These are phyloP conservation scores for Meiosimyza decipiens DNA, from an alignment of 2,888 invertebrate species.

Conservation along the genomic window DNA sequence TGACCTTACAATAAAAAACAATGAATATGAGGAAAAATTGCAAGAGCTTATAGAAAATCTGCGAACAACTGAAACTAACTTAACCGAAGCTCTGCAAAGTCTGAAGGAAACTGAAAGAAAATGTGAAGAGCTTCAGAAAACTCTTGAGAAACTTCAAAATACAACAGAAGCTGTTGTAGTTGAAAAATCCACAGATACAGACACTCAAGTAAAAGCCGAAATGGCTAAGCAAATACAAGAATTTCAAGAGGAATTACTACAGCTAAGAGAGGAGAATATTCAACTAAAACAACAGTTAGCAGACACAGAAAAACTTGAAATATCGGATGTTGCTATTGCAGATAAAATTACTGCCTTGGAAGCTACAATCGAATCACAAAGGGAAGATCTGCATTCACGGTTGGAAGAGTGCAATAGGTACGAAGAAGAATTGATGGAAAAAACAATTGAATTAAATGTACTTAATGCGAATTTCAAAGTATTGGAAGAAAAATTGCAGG, in stretches of 20 bases:
- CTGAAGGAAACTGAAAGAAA: constrained; percentile 38
- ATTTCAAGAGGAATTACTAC: constrained; percentile 47
- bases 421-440: constrained; percentile 69
- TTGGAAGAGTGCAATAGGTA: constrained; percentile 70
- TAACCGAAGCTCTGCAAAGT: constrained; percentile 64
- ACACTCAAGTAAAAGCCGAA: constrained; percentile 55
- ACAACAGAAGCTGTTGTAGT: constrained; percentile 23
- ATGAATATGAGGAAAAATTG: constrained; percentile 64
- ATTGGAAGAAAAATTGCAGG: constrained; percentile 63
- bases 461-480: constrained; percentile 66
- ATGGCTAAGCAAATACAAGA: constrained; percentile 60
- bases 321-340: constrained; percentile 69
- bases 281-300: constrained; percentile 34
- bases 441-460: constrained; percentile 69
- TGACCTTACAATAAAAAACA: constrained; percentile 66
- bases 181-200: constrained; percentile 39
- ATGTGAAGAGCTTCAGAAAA: constrained; percentile 18
- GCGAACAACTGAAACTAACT: constrained; percentile 65
- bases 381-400: constrained; percentile 69
- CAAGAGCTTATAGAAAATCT: constrained; percentile 65
- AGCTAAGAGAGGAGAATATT: constrained; percentile 37
- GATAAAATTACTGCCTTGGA: constrained; percentile 63
- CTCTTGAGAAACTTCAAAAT: constrained; percentile 50
- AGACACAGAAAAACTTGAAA: constrained; percentile 67
- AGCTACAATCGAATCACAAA: constrained; percentile 67